These are phyloP conservation scores for Stichodactyla mertensii DNA, from an alignment of 64 coral and sea anemone species.

Conservation along the genomic window DNA sequence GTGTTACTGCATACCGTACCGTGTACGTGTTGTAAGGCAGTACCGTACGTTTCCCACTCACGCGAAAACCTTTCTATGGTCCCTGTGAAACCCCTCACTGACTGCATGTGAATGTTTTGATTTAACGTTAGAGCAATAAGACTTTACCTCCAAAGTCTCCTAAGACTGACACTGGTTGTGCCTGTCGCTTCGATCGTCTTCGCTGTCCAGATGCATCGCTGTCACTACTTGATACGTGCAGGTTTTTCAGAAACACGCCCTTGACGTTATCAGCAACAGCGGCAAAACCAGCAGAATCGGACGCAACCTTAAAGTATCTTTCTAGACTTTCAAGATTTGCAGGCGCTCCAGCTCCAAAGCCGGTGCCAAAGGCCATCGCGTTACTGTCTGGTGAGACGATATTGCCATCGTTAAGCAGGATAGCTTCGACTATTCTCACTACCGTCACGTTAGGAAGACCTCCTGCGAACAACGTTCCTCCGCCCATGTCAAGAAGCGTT, in stretches of 20 bases:
- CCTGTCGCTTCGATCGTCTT: neutral
- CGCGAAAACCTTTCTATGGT: no score
- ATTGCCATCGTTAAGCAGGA: neutral
- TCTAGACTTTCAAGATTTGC: neutral
- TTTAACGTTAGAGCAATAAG: neutral
- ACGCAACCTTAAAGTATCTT: neutral
- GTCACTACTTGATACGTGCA: neutral
- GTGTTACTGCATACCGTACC: no score
- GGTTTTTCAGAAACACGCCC: neutral
- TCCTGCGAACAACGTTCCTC: slow-evolving; percentile 83
- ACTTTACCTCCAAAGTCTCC: slow-evolving; percentile 83
- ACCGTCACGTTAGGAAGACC: slow-evolving; percentile 84
- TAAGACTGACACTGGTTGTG: slow-evolving; percentile 39
- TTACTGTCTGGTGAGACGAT: neutral
- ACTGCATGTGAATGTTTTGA: no score
- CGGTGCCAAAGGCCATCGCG: neutral
- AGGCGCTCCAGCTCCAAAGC: neutral
- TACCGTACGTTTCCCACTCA: no score
- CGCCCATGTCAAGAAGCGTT: slow-evolving; percentile 76
- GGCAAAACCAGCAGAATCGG: slow-evolving; percentile 5
- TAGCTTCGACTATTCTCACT: slow-evolving; percentile 31
- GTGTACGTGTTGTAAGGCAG: no score
- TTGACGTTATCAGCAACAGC: slow-evolving; percentile 10
- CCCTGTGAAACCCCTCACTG: no score
- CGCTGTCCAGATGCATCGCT: neutral